A percentile compares a stretch with the other conserved stretches of the same genome.
phyloP scores from a whole-genome alignment of 2,113 vertebrate genomes.

The Pogona vitticeps region DNA sequence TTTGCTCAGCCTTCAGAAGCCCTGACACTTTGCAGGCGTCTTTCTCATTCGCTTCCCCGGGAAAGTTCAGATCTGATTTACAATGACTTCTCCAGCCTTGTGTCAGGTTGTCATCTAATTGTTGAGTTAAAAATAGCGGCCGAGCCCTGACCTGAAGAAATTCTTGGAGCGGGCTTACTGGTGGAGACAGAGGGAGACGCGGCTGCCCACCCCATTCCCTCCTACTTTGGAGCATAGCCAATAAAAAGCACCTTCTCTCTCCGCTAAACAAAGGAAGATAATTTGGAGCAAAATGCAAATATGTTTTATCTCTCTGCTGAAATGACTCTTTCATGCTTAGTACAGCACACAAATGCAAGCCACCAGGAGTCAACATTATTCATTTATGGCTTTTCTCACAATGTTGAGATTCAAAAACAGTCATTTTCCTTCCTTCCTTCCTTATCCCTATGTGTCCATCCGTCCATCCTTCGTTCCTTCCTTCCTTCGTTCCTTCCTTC shows the following conservation, averaged over 20 bases:
- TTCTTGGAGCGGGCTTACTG: too few relatives aligned
- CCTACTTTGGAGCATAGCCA: constrained; percentile 64
- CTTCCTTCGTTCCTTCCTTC: too few relatives aligned
- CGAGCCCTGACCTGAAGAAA: too few relatives aligned
- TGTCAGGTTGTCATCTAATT: neutral
- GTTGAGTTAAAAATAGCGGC: neutral
- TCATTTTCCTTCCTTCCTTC: neutral
- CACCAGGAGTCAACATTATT: fast-evolving
- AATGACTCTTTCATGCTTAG: constrained; percentile 33
- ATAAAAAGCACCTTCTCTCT: constrained; percentile 67
- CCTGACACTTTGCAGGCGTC: too few relatives aligned
- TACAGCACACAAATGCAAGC: neutral
- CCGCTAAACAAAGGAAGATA: constrained; percentile 64
- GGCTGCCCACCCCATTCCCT: constrained; percentile 25
- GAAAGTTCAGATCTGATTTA: constrained; percentile 36
- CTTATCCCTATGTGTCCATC: neutral
- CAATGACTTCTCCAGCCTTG: constrained; percentile 10
- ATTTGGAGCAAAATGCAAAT: constrained; percentile 71
- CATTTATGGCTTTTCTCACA: fast-evolving
- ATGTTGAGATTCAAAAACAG: neutral
- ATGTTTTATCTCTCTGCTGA: constrained; percentile 67
- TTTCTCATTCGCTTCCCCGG: constrained; percentile 15
- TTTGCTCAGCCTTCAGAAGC: too few relatives aligned
- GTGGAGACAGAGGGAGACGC: too few relatives aligned
- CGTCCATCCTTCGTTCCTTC: too few relatives aligned